Evolutionary conservation across 1,140 invertebrate species (phyloP), one percentile per base, ranked within the genome.

Genomic region (Diorhabda carinulata): DNA sequence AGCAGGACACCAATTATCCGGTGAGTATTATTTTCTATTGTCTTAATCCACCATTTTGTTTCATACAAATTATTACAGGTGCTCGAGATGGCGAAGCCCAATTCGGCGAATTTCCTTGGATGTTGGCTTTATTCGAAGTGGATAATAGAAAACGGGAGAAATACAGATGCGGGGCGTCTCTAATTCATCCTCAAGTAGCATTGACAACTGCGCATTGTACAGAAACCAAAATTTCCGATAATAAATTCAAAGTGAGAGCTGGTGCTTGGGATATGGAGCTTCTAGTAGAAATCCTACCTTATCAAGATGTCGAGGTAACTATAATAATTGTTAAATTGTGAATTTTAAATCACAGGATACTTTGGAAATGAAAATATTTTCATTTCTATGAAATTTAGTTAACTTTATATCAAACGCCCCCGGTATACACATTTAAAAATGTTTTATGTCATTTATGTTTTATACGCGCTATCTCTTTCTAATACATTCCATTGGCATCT

Each of bases 241-340:
- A 71, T 74, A 66, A 76, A 61, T 72, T 88, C 69, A 85, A 41
- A 57, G 43, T 59, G 8, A 66, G 64, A 73, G 86, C 88, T 4
- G 91, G 91, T 6, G 90, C 92, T 83, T 92, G 90, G 89, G 90
- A 94, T 76, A 92, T 91, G 0, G 89, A 93, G 76, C 90, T 87
- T 0, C 87, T 85, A 64, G 84, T 84, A 4, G 92, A 94, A 78
- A 81, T 90, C 2, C 86, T 83, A 57, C 86, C 87, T 0, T 88
- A 93, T 78, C 89, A 92, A 74, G 91, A 93, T 76, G 82, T 87
- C 4, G 77, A 81, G 3, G 47, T 52, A 52, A 52, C n/a, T 52
- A 52, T 2, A 25, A 25, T 25, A 25, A 25, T 25, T 25, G 25
- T 25, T 25, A 25, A 25, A 25, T 25, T 25, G 25, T 25, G 25